A percentile compares a stretch with the other conserved stretches of the same genome.
phyloP scores from a whole-genome alignment of 1,140 invertebrate genomes.

The Planococcus citri region DNA sequence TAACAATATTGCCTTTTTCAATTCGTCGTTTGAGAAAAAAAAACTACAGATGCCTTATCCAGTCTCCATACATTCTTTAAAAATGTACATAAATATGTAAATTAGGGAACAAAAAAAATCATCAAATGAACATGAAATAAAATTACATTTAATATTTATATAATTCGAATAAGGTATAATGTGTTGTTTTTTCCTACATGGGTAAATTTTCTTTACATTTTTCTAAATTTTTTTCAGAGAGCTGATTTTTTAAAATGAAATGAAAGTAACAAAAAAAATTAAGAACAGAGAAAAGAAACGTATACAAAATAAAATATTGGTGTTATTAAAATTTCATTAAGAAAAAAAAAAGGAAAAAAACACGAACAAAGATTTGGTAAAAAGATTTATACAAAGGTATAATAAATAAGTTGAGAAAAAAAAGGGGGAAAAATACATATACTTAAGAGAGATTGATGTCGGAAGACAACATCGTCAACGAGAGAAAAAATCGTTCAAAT shows the following conservation, averaged over 20 bases:
- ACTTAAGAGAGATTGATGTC: not conserved
- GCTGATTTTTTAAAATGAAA: not conserved
- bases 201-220: not conserved
- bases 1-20: not conserved
- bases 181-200: not conserved
- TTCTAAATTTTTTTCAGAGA: not conserved
- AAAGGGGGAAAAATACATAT: too few relatives aligned
- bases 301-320: slow-evolving; percentile 1
- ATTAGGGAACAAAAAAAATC: not conserved
- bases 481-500: not conserved
- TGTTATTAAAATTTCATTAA: not conserved
- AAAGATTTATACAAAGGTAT: not conserved
- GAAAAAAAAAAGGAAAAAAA: not conserved
- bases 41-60: too few relatives aligned
- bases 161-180: not conserved
- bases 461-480: not conserved
- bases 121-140: not conserved
- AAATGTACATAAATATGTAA: not conserved
- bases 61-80: not conserved
- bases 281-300: not conserved
- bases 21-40: too few relatives aligned
- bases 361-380: not conserved
- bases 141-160: not conserved
- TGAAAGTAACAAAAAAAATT: not conserved
- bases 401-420: not conserved